Evolutionary conservation across 2,797 vertebrate species (phyloP), one percentile per base, ranked within the genome.

Genomic region (Mus minutoides): DNA sequence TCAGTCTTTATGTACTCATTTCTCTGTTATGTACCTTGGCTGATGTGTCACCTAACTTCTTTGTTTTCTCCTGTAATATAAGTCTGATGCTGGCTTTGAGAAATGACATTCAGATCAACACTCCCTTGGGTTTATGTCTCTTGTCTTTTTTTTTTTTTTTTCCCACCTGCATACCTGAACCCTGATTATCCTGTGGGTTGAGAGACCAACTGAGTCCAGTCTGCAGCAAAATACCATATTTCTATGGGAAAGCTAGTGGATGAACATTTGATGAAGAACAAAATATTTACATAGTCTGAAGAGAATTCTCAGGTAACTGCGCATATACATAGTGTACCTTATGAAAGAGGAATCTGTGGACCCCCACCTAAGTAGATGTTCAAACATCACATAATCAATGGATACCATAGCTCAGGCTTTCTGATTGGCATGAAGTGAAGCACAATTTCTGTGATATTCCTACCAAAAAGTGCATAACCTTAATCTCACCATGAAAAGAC

Each of bases 401-500:
- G n/a, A 71, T 0, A 60, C 29, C 19, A 24, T 8, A 69, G 4
- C 40, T 43, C 5, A 1, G 34, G 46, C 13, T 52, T 79, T 87
- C 49, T 64, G 29, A 31, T 29, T 24, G 75, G 6, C 11, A 16
- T 54, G 10, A 12, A 56, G 1, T 40, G 34, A 93, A 79, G 89
- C 34, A 71, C 60, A 54, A 43, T 89, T 93, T 94, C 49, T 84
- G 29, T 67, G 52, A 40, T 40, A 90, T 49, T 16, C 31, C 16
- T 71, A 64, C 43, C 64, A 62, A 89, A 96, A 96, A 91, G 62
- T 10, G 24, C 14, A 52, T 73, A 73, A 43, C 17, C 64, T 88
- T 40, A 90, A 67, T 71, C n/a, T 54, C 86, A 86, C 79, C n/a
- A 49, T 24, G 34, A 94, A 26, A 76, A 94, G 89, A 92, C 2